Evolutionary conservation across 2,888 invertebrate genomes (phyloP).

Genomic region (Cryptocheilus praepositus): DNA sequence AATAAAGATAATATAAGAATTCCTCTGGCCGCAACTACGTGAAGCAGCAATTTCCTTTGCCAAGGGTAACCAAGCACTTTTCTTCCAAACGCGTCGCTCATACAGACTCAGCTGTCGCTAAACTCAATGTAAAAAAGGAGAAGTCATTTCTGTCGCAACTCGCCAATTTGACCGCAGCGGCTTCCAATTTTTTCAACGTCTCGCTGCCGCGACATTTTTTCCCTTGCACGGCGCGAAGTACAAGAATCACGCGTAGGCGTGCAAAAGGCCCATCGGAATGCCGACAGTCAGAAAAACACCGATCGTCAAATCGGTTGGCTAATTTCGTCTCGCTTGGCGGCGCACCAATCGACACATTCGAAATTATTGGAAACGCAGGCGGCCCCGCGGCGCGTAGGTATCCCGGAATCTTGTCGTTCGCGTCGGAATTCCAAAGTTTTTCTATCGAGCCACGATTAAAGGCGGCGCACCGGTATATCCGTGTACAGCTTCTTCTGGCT

Average conservation of each 20-base stretch:
- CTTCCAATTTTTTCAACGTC: too few species aligned
- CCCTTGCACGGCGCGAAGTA: too few species aligned
- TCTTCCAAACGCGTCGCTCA: too few species aligned
- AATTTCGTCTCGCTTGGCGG: neutral
- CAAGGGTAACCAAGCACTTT: too few species aligned
- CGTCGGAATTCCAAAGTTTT: conserved; percentile 19
- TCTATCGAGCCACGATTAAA: conserved; percentile 23
- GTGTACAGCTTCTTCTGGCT: conserved; percentile 28
- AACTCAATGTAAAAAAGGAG: neutral
- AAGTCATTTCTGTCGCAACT: neutral
- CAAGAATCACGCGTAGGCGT: too few species aligned
- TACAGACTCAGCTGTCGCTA: neutral
- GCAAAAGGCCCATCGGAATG: neutral
- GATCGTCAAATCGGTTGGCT: too few species aligned
- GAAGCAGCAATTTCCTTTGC: too few species aligned
- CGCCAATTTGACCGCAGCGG: too few species aligned
- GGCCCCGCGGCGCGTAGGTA: neutral
- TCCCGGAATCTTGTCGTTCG: conserved; percentile 18
- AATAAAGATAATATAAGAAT: too few species aligned
- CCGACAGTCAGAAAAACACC: neutral
- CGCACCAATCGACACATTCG: conserved; percentile 10
- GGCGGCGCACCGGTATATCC: conserved; percentile 8
- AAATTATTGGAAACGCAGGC: conserved; percentile 23
- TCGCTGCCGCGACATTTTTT: too few species aligned
- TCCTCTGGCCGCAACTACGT: too few species aligned